phyloP scores from a whole-genome alignment of 2,797 vertebrate genomes.

The Lagodon rhomboides region DNA sequence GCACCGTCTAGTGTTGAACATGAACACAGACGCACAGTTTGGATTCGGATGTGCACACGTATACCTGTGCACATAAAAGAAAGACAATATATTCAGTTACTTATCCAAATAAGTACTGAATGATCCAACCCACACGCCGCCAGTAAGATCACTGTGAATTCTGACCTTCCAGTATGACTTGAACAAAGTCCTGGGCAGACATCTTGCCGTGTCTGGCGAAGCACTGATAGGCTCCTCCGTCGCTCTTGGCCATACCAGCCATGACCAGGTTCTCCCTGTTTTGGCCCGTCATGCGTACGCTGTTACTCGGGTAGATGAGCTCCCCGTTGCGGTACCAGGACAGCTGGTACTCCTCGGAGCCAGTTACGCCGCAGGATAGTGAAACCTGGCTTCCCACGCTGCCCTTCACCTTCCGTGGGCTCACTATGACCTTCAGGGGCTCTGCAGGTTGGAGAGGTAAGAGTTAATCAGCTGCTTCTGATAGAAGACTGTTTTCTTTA shows the following conservation, averaged over 20 bases:
- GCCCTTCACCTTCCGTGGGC: slow-evolving; percentile 95
- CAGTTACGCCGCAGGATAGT: slow-evolving; percentile 93
- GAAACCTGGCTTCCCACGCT: slow-evolving; percentile 98
- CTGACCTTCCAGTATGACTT: slow-evolving; percentile 98
- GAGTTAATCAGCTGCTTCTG: neutral
- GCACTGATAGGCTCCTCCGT: slow-evolving; percentile 98
- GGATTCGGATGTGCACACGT: neutral
- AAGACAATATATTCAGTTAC: neutral
- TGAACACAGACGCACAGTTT: slow-evolving; percentile 15
- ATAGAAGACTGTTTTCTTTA: neutral
- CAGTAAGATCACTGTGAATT: neutral
- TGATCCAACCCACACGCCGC: neutral
- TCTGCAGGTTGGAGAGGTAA: slow-evolving; percentile 80
- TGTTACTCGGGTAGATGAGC: slow-evolving; percentile 94
- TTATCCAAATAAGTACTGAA: neutral
- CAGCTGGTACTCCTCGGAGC: slow-evolving; percentile 94
- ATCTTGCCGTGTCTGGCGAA: slow-evolving; percentile 95
- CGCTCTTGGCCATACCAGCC: slow-evolving; percentile 98
- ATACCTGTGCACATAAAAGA: neutral
- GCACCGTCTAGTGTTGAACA: slow-evolving; percentile 17
- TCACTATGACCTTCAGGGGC: slow-evolving; percentile 93
- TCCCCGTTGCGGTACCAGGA: slow-evolving; percentile 98
- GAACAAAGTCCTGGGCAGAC: slow-evolving; percentile 97
- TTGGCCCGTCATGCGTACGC: slow-evolving; percentile 92
- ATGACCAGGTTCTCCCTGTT: slow-evolving; percentile 95